Evolutionary conservation across 30 jellyfish, hydroid and myxozoan genomes (phyloP).

Genomic region (Cassiopea andromeda): DNA sequence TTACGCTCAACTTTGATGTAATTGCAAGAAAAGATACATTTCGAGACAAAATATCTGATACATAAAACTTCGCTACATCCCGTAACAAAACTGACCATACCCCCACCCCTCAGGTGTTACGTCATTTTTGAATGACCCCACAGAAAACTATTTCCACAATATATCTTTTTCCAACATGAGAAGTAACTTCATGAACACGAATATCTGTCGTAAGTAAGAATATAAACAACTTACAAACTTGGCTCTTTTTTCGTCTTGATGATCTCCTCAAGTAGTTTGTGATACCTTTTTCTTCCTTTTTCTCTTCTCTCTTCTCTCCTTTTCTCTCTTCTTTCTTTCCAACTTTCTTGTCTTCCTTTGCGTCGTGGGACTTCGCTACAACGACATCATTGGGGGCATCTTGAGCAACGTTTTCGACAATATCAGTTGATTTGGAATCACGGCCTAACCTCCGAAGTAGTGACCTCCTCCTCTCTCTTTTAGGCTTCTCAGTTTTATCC

Average conservation of each 20-base stretch:
- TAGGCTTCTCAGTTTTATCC: constrained; percentile 59
- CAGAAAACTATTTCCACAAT: no score
- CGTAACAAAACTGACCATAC: no score
- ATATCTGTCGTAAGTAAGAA: not conserved
- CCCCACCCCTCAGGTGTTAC: no score
- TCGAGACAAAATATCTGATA: no score
- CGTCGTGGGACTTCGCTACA: constrained; percentile 3
- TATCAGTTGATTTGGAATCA: constrained; percentile 46
- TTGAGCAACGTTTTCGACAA: constrained; percentile 1
- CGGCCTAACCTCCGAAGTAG: constrained; percentile 71
- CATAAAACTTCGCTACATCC: no score
- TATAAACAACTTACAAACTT: constrained; percentile 45
- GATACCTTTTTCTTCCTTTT: constrained; percentile 61
- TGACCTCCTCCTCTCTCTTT: constrained; percentile 64
- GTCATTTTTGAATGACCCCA: no score
- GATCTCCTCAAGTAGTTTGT: constrained; percentile 64
- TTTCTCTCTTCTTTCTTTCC: constrained; percentile 26
- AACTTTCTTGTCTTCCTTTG: constrained; percentile 21
- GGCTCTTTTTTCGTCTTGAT: constrained; percentile 51
- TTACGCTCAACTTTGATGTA: no score
- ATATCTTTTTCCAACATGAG: no score
- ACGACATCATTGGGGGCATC: not conserved
- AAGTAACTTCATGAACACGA: not conserved
- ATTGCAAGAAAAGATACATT: no score
- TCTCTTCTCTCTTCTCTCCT: constrained; percentile 19